Evolutionary conservation across 1,140 invertebrate species (phyloP).

Genomic region (Ruditapes philippinarum): DNA sequence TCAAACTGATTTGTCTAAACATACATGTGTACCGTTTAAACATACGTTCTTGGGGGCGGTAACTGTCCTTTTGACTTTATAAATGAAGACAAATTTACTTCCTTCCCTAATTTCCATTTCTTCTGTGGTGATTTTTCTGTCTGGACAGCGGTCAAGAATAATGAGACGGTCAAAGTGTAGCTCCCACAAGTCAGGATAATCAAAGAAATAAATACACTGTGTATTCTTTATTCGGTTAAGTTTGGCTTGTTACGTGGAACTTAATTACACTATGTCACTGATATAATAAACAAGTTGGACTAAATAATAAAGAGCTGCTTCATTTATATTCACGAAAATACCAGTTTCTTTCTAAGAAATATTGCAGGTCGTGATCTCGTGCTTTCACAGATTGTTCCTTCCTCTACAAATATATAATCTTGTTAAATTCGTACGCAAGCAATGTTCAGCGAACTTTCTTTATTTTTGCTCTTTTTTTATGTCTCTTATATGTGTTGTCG

Average conservation of each 20-base stretch:
- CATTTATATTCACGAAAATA: slow-evolving; percentile 31
- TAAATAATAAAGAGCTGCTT: neutral
- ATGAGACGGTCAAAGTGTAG: neutral
- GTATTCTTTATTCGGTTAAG: slow-evolving; percentile 30
- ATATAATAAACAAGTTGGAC: slow-evolving; percentile 27
- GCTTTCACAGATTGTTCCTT: neutral
- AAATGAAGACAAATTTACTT: neutral
- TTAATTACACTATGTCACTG: slow-evolving; percentile 1
- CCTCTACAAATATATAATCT: no score
- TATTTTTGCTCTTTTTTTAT: no score
- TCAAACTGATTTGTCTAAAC: no score
- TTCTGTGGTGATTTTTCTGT: no score
- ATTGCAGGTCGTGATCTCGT: neutral
- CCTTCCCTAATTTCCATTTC: no score
- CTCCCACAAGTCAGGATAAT: neutral
- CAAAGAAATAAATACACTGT: neutral
- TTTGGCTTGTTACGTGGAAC: neutral
- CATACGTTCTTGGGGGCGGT: no score
- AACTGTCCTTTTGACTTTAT: no score
- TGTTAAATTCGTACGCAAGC: no score
- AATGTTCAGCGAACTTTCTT: no score
- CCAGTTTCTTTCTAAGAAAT: neutral
- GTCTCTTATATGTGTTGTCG: no score
- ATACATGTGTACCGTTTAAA: no score
- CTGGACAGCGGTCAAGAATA: neutral